Base-by-base conservation (phyloP, 1,140 invertebrate species). In the Drosophila nasuta region DNA sequence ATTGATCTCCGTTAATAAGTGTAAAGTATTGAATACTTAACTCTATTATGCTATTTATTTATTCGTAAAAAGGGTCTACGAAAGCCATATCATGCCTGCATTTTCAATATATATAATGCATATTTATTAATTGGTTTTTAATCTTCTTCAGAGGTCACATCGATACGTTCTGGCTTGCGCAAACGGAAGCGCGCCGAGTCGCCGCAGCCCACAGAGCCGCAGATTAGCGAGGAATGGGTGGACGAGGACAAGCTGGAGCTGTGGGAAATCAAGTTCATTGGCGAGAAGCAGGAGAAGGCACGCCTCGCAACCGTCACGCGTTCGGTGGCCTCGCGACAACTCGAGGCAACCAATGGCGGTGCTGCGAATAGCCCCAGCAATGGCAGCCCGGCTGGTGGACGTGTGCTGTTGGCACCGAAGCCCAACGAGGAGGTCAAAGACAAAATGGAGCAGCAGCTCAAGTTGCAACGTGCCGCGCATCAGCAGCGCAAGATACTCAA, bases 261-360 rank as follows among this genome's bases (percentile, higher is more conserved):
- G 1, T 99, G 98, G 98, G 98, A 99, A 93, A 98, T 99, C 45
- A 97, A 97, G 89, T 96, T 97, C 77, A 99, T 98, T 93, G 97
- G 97, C 35, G 98, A 99, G 92, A 97, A 96, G 93, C 94, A 95
- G 64, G 94, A 94, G 60, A 93, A 93, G 43, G 92, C 96, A 85
- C 95, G 96, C 86, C 95, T 96, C 75, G 94, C 95, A 13, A 96
- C 96, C 1, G 96, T 95, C 46, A 95, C 95, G 73, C 93, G 95
- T 58, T 96, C 96, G 2, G 93, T 94, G 75, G 64, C 93, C 92
- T 75, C 93, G 54, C 70, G 81, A 0, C 90, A 91, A 82, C 15
- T 77, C 58, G 75, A 93, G 8, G 59, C 87, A 1, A 76, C 25
- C 35, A 80, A 62, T 30, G 54, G 65, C 1, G 46, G 54, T n/a